phyloP scores from a whole-genome alignment of 2,113 vertebrate species.

The Lucifuga dentata region DNA sequence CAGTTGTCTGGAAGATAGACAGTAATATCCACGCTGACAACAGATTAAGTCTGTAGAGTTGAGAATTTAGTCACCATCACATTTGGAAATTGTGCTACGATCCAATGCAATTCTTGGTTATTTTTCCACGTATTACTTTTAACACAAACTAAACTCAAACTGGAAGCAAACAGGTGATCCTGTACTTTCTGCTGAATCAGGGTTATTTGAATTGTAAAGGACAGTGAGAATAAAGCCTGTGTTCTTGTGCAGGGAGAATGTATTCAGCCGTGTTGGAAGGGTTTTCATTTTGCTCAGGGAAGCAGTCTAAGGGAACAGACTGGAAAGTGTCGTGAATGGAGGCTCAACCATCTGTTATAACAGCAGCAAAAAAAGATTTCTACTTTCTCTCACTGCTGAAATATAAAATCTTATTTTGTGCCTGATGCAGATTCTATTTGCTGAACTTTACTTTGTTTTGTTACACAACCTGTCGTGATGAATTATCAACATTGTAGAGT shows the following conservation, averaged over 20 bases:
- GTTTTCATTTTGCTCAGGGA: constrained; percentile 76
- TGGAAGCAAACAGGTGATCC: constrained; percentile 42
- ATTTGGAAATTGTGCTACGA: too few species aligned
- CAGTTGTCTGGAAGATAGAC: constrained; percentile 55
- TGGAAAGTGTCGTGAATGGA: constrained; percentile 71
- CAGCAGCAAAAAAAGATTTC: constrained; percentile 49
- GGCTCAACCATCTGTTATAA: constrained; percentile 69
- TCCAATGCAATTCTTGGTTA: not conserved
- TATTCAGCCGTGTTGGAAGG: constrained; percentile 62
- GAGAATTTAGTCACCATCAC: not conserved
- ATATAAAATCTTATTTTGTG: constrained; percentile 28
- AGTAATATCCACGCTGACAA: not conserved
- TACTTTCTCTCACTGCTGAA: constrained; percentile 34
- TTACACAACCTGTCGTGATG: too few species aligned
- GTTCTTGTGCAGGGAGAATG: constrained; percentile 51
- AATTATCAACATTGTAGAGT: too few species aligned
- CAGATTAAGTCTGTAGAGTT: not conserved
- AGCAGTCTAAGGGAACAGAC: constrained; percentile 65
- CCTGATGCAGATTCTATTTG: constrained; percentile 31
- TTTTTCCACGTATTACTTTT: too few species aligned
- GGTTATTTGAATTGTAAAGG: constrained; percentile 29
- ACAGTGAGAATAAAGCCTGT: constrained; percentile 59
- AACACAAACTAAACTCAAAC: constrained; percentile 7
- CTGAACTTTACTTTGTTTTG: too few species aligned
- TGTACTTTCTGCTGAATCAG: constrained; percentile 34